A percentile compares a stretch with the other conserved stretches of the same genome.
These are phyloP conservation scores for Rhodeus uyekii DNA, from an alignment of 2,797 vertebrate species.

Conservation along the genomic window DNA sequence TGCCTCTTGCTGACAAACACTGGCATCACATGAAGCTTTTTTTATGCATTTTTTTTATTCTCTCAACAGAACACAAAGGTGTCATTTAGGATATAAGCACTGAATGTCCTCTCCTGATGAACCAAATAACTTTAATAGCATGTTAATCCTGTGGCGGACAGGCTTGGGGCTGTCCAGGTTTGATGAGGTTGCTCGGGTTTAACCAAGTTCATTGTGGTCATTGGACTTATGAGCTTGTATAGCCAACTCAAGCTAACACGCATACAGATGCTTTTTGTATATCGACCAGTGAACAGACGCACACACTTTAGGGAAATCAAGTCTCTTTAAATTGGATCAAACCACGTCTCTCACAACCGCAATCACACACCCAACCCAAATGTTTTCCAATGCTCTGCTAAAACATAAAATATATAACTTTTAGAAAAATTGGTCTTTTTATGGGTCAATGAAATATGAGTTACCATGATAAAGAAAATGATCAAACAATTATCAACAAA, in stretches of 20 bases:
- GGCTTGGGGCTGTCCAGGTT: conserved; percentile 26
- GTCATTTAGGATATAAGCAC: conserved; percentile 54
- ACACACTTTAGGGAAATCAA: conserved; percentile 55
- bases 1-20: not conserved
- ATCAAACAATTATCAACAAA: too few relatives aligned
- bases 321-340: conserved; percentile 51
- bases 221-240: conserved; percentile 38
- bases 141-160: conserved; percentile 63
- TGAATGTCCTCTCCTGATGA: conserved; percentile 54
- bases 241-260: conserved; percentile 16
- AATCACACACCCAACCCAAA: conserved; percentile 11
- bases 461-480: not conserved
- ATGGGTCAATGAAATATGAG: not conserved
- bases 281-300: conserved; percentile 50
- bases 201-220: conserved; percentile 58
- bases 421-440: not conserved
- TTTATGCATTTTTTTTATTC: not conserved
- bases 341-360: conserved; percentile 16
- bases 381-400: not conserved
- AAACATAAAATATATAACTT: not conserved
- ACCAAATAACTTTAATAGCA: conserved; percentile 66
- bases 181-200: conserved; percentile 48
- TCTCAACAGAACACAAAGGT: conserved; percentile 50
- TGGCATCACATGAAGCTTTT: not conserved
- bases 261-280: conserved; percentile 43